These are phyloP conservation scores for Rhopalosiphum padi DNA, from an alignment of 1,140 invertebrate species.

Conservation along the genomic window DNA sequence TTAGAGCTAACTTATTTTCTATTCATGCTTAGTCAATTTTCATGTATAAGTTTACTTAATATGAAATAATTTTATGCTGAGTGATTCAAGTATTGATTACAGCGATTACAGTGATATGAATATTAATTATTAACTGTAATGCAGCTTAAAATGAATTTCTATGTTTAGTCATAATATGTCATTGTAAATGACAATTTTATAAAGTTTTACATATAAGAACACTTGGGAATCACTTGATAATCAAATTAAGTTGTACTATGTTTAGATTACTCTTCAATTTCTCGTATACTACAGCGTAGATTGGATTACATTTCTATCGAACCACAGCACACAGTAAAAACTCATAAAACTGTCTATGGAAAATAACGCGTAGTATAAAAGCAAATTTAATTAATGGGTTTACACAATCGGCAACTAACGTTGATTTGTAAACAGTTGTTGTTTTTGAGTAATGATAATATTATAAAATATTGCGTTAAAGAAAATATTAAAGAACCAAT, in stretches of 20 bases:
- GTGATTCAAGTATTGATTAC: background rate
- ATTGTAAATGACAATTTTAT: background rate
- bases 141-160: background rate
- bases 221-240: background rate
- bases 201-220: slow-evolving; percentile 15
- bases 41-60: background rate
- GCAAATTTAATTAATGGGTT: background rate
- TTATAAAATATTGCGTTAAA: background rate
- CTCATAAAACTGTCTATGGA: background rate
- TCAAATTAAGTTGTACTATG: background rate
- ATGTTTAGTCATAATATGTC: background rate
- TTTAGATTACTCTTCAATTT: background rate
- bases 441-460: too few species aligned
- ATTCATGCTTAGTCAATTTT: background rate
- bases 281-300: background rate
- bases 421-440: background rate
- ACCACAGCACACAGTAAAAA: background rate
- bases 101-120: background rate
- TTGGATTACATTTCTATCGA: background rate
- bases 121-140: slow-evolving; percentile 15
- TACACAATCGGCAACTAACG: background rate
- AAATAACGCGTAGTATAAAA: background rate
- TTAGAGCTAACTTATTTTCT: background rate
- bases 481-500: background rate
- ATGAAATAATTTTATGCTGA: background rate